A percentile compares a stretch with the other conserved stretches of the same genome.
These are phyloP conservation scores for Xyrichtys novacula DNA, from an alignment of 2,797 vertebrate genomes.

Conservation along the genomic window DNA sequence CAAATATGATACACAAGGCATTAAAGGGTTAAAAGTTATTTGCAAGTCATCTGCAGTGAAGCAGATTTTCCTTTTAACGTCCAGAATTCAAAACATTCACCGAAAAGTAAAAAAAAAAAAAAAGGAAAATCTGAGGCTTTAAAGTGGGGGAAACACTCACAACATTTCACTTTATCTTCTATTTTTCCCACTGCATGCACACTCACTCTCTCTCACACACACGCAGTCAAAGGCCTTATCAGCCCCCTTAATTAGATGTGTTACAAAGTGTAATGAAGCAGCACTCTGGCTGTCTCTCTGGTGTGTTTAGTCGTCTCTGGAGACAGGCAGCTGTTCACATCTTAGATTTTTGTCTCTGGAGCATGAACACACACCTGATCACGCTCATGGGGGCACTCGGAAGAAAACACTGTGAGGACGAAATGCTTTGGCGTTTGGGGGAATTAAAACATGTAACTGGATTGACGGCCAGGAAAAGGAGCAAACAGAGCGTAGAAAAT, in stretches of 20 bases:
- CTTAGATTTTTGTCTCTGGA: conserved; percentile 41
- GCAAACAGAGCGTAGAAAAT: conserved; percentile 14
- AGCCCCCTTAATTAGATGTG: conserved; percentile 35
- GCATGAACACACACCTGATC: conserved; percentile 56
- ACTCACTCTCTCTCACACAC: conserved; percentile 19
- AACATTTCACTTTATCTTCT: neutral
- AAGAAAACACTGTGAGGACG: conserved; percentile 55
- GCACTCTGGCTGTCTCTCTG: conserved; percentile 27
- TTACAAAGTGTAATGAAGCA: conserved; percentile 38
- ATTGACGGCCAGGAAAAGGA: conserved; percentile 9
- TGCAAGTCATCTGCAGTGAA: too few species aligned
- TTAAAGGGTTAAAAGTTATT: too few species aligned
- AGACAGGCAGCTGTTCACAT: conserved; percentile 57
- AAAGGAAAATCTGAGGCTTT: too few species aligned
- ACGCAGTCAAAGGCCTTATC: conserved; percentile 28
- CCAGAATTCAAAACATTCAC: neutral
- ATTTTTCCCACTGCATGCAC: neutral
- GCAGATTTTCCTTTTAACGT: neutral
- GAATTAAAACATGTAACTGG: conserved; percentile 23
- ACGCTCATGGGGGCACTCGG: conserved; percentile 46
- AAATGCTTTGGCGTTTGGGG: conserved; percentile 24
- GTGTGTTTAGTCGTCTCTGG: conserved; percentile 6
- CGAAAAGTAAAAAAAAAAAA: neutral
- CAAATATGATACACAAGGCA: too few species aligned
- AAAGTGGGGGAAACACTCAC: neutral